These are phyloP conservation scores for Cerastis rubricosa DNA, from an alignment of 2,888 invertebrate species.

Conservation along the genomic window DNA sequence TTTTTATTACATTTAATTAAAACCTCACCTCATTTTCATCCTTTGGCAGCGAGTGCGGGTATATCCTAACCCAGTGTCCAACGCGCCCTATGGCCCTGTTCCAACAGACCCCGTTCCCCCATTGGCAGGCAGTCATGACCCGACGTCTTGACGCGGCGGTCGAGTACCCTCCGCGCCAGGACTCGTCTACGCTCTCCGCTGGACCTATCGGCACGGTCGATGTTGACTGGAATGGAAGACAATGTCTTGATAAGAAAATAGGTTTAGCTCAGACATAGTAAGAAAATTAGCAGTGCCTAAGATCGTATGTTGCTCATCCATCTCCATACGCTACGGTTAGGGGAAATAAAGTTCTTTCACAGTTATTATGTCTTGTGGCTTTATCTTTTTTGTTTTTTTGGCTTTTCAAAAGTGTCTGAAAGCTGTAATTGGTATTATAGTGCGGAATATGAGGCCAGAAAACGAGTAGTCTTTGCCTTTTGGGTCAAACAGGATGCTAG, in stretches of 20 bases:
- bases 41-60: conserved; percentile 90
- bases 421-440: too few species aligned
- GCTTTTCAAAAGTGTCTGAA: not conserved
- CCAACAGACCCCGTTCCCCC: conserved; percentile 95
- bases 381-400: not conserved
- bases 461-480: not conserved
- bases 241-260: not conserved
- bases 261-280: not conserved
- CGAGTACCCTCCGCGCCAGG: conserved; percentile 86
- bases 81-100: conserved; percentile 91
- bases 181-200: conserved; percentile 82
- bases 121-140: conserved; percentile 85
- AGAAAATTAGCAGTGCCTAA: not conserved
- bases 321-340: not conserved
- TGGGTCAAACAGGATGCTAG: too few species aligned
- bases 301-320: not conserved
- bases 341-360: not conserved
- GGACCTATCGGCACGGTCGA: conserved; percentile 73
- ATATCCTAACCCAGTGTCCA: conserved; percentile 95
- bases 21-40: conserved; percentile 78
- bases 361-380: not conserved
- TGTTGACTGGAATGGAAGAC: conserved; percentile 71
- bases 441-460: not conserved
- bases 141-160: conserved; percentile 85
- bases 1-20: not conserved